Percentiles rank a stretch among this genome's conserved stretches.
phyloP scores from a whole-genome alignment of 2,797 vertebrate species.

The Sebastes steindachneri region DNA sequence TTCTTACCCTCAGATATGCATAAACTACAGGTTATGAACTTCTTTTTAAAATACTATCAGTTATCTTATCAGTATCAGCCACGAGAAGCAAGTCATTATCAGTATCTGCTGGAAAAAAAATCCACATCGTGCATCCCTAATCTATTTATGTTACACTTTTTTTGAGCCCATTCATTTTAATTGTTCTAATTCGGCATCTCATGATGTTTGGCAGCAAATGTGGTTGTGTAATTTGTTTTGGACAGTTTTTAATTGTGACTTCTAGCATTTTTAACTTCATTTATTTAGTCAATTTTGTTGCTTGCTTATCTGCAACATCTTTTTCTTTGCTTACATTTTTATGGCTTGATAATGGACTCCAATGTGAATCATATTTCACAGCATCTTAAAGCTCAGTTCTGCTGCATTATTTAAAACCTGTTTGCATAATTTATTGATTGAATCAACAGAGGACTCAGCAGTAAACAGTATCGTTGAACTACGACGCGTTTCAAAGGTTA shows the following conservation, averaged over 20 bases:
- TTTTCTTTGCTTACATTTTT: too few relatives aligned
- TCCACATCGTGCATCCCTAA: too few relatives aligned
- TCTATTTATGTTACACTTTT: not conserved
- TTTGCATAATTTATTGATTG: not conserved
- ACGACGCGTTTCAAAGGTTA: conserved; percentile 10
- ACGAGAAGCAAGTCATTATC: too few relatives aligned
- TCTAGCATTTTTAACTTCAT: not conserved
- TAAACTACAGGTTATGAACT: too few relatives aligned
- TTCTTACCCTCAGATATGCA: too few relatives aligned
- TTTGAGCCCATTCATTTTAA: not conserved
- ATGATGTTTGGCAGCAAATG: not conserved
- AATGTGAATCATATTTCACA: not conserved
- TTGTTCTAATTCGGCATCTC: not conserved
- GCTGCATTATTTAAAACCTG: not conserved
- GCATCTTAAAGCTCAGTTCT: not conserved
- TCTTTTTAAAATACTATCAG: too few relatives aligned
- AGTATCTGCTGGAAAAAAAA: too few relatives aligned
- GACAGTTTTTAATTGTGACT: not conserved
- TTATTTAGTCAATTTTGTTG: not conserved
- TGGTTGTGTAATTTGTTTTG: not conserved
- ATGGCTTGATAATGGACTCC: not conserved
- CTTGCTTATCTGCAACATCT: not conserved
- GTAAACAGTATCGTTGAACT: not conserved
- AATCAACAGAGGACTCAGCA: not conserved
- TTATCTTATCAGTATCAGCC: too few relatives aligned